These are phyloP conservation scores for Lithophane socia DNA, from an alignment of 2,888 invertebrate genomes.

Conservation along the genomic window DNA sequence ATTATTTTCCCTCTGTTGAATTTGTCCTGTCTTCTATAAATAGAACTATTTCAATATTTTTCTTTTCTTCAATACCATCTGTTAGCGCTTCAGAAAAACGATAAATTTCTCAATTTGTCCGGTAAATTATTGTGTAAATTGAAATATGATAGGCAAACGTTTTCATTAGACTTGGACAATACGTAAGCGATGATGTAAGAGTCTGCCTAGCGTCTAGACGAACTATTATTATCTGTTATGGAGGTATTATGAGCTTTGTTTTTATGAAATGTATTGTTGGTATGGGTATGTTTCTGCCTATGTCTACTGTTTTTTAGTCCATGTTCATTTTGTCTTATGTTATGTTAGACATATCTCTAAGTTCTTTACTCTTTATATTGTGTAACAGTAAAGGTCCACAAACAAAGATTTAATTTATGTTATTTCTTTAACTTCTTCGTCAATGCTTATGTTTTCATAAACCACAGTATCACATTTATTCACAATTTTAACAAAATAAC, in stretches of 20 bases:
- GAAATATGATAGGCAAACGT: constrained; percentile 44
- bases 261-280: constrained; percentile 28
- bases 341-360: not conserved
- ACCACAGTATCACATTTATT: not conserved
- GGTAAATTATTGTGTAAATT: constrained; percentile 30
- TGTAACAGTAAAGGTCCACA: not conserved
- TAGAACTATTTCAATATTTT: constrained; percentile 11
- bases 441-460: not conserved
- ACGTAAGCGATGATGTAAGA: constrained; percentile 40
- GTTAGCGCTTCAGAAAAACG: constrained; percentile 14
- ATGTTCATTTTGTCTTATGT: not conserved
- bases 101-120: constrained; percentile 40
- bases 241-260: constrained; percentile 9
- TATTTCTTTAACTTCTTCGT: not conserved
- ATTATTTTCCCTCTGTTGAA: not conserved
- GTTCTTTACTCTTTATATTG: not conserved
- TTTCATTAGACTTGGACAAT: constrained; percentile 36
- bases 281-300: constrained; percentile 7
- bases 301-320: not conserved
- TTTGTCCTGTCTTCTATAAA: constrained; percentile 6
- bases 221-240: constrained; percentile 42
- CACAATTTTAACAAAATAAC: not conserved
- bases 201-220: constrained; percentile 55
- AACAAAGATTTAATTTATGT: not conserved
- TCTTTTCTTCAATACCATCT: not conserved